Evolutionary conservation across 2,888 invertebrate genomes (phyloP), one percentile per base, ranked within the genome.

Genomic region (Papilio elwesi): DNA sequence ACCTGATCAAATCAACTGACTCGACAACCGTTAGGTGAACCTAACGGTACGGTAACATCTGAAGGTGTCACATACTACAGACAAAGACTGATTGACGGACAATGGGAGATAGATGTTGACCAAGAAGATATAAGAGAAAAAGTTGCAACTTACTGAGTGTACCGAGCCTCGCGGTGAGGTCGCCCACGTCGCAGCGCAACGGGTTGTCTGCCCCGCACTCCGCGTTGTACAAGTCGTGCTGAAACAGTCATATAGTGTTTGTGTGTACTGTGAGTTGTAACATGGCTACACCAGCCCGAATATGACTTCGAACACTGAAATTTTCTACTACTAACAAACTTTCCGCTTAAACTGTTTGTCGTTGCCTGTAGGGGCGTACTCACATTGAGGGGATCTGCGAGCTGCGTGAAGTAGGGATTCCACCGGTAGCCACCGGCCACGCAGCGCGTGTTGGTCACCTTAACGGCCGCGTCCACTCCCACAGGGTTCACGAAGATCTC

Each of bases 181-280:
- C 99, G 0, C 98, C 99, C 0, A 98, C 97, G 84, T 98, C 97
- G 85, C 99, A 99, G 3, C 98, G 94, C 70, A 98, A 89, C 0
- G 98, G 98, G 82, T 98, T 97, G 86, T 97, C 96, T 0, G 97
- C 95, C 0, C 97, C 97, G 85, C 99, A 99, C 91, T 99, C 98
- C 87, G 96, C 96, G 73, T 94, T 95, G 88, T 98, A 98, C 66
- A 98, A 91, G 75, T 98, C 97, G 68, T 95, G 95, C 98, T 98
- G 85, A 0, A 48, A 48, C 16, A 47, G 9, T 55, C 8, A 53
- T 13, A 12, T 7, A 15, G 15, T 53, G 8, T 0, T 5, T 55
- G 13, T 26, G 2, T 6, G 12, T 16, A 16, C 26, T 53, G 15
- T 6, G 26, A 26, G 26, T 26, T 26, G 26, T 1, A 1, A 26